Percentiles rank a stretch among this genome's conserved stretches.
Conservation (phyloP, 1,140 invertebrate genomes). For the Drosophila hydei region DNA sequence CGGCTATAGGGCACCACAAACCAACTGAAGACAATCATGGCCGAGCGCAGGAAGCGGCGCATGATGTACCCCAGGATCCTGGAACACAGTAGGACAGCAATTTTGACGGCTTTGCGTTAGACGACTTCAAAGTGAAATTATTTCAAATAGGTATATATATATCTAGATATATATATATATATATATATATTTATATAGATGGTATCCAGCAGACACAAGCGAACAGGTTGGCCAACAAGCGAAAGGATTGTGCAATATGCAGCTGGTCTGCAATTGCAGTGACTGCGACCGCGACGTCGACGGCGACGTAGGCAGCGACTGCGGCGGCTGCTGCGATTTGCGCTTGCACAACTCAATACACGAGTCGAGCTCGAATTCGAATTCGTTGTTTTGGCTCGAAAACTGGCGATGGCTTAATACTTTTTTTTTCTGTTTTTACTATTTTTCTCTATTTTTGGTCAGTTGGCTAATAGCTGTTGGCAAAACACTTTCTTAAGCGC, state of each 20-base stretch:
- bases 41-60: constrained; percentile 83
- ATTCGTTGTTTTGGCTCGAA: constrained; percentile 4
- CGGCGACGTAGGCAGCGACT: constrained; percentile 19
- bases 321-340: constrained; percentile 32
- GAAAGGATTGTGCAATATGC: constrained; percentile 77
- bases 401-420: constrained; percentile 36
- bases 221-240: constrained; percentile 66
- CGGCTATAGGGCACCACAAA: constrained; percentile 83
- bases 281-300: constrained; percentile 12
- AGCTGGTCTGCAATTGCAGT: constrained; percentile 63
- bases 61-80: constrained; percentile 84
- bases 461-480: constrained; percentile 68
- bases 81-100: constrained; percentile 84
- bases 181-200: neutral
- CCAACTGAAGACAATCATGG: constrained; percentile 84
- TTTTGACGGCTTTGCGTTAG: constrained; percentile 74
- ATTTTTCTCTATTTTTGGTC: constrained; percentile 45
- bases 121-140: constrained; percentile 30
- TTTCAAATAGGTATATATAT: constrained; percentile 14
- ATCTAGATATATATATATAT: constrained; percentile 1
- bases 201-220: constrained; percentile 9
- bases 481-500: constrained; percentile 54
- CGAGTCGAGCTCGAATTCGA: constrained; percentile 30
- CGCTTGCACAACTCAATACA: constrained; percentile 69
- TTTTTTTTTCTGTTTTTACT: constrained; percentile 14